Percentiles rank a stretch among this genome's conserved stretches.
phyloP scores from a whole-genome alignment of 2,888 invertebrate species.

The Gonocerus acuteangulatus region DNA sequence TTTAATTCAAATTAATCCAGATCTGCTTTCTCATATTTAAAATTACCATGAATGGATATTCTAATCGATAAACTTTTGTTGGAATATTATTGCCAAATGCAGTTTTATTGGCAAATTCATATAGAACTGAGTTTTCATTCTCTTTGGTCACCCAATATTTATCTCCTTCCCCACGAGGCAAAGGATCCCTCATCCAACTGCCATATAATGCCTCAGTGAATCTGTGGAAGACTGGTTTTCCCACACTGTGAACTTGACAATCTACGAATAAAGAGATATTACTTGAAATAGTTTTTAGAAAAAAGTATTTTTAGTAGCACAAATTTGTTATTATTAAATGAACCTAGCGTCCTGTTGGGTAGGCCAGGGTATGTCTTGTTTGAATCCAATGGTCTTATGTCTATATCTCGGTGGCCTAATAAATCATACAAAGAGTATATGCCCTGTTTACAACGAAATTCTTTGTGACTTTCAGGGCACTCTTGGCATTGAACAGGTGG shows the following conservation, averaged over 20 bases:
- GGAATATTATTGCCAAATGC: slow-evolving; percentile 50
- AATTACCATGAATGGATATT: slow-evolving; percentile 46
- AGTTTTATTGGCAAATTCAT: slow-evolving; percentile 69
- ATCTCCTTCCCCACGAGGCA: slow-evolving; percentile 50
- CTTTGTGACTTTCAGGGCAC: slow-evolving; percentile 51
- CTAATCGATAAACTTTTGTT: slow-evolving; percentile 42
- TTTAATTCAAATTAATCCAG: too few species aligned
- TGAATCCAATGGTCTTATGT: slow-evolving; percentile 48
- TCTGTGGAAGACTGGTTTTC: slow-evolving; percentile 85
- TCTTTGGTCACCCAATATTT: slow-evolving; percentile 80
- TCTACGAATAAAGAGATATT: slow-evolving; percentile 47
- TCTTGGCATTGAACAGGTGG: slow-evolving; percentile 54
- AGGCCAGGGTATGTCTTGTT: slow-evolving; percentile 53
- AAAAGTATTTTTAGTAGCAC: too few species aligned
- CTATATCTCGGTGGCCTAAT: slow-evolving; percentile 46
- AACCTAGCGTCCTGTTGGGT: slow-evolving; percentile 49
- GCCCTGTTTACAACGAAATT: slow-evolving; percentile 52
- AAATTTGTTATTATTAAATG: slow-evolving; percentile 6
- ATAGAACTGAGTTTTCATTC: slow-evolving; percentile 61
- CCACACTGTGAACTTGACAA: slow-evolving; percentile 82
- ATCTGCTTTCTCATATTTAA: too few species aligned
- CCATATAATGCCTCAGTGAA: slow-evolving; percentile 70
- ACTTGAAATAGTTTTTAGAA: too few species aligned
- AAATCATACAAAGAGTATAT: slow-evolving; percentile 53
- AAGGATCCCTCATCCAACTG: slow-evolving; percentile 52